Evolutionary conservation across 2,797 vertebrate genomes (phyloP).

Genomic region (Enteromius paludinosus): DNA sequence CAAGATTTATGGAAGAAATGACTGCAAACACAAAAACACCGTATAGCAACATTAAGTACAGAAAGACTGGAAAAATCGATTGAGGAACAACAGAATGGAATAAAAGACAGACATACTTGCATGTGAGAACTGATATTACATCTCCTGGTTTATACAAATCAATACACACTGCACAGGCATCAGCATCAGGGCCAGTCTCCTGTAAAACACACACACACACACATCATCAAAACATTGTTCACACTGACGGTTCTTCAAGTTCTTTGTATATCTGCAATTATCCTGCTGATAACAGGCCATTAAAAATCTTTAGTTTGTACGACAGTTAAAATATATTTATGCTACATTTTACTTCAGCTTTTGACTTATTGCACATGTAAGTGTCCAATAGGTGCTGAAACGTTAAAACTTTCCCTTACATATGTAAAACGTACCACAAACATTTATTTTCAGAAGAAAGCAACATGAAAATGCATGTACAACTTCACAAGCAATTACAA

Average conservation of each 20-base stretch:
- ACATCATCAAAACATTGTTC: background rate
- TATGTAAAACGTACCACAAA: background rate
- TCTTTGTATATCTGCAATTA: background rate
- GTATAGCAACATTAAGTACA: background rate
- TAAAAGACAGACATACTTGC: slow-evolving; percentile 80
- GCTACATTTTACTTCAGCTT: too few relatives aligned
- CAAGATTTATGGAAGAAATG: slow-evolving; percentile 89
- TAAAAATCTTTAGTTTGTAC: too few relatives aligned
- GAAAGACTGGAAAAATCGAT: background rate
- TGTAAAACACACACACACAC: slow-evolving; percentile 55
- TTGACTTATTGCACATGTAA: too few relatives aligned
- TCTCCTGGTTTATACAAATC: slow-evolving; percentile 85
- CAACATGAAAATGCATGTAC: too few relatives aligned
- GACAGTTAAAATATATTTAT: too few relatives aligned
- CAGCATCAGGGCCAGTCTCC: slow-evolving; percentile 85
- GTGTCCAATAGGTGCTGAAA: too few relatives aligned
- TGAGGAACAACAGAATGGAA: background rate
- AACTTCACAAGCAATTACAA: too few relatives aligned
- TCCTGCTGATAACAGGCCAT: background rate
- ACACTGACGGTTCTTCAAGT: background rate
- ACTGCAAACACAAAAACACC: slow-evolving; percentile 65
- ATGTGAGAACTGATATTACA: slow-evolving; percentile 84
- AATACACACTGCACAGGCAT: slow-evolving; percentile 86
- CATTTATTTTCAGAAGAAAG: background rate
- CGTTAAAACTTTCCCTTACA: background rate